phyloP scores from a whole-genome alignment of 1,140 invertebrate species.

The Gryllus bimaculatus region DNA sequence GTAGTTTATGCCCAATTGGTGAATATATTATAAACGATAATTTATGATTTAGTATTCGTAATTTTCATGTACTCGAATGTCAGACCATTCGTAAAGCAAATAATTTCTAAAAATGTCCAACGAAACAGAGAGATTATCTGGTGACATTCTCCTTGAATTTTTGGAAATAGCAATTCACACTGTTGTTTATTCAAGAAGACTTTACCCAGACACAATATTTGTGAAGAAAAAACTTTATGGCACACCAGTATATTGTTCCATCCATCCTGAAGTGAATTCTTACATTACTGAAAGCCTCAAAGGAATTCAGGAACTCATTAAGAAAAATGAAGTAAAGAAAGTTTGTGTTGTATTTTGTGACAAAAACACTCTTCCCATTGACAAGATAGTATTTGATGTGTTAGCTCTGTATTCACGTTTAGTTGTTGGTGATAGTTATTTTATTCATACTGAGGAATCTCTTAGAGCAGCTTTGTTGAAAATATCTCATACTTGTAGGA shows the following conservation, averaged over 20 bases:
- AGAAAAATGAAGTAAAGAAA: constrained; percentile 31
- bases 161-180: constrained; percentile 48
- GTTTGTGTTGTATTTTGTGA: constrained; percentile 39
- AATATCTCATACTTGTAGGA: constrained; percentile 36
- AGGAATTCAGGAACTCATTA: constrained; percentile 37
- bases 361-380: constrained; percentile 30
- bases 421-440: constrained; percentile 40
- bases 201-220: constrained; percentile 51
- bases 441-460: constrained; percentile 46
- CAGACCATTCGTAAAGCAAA: too few relatives aligned
- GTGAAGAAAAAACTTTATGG: constrained; percentile 46
- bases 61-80: too few relatives aligned
- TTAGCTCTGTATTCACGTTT: constrained; percentile 27
- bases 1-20: too few relatives aligned
- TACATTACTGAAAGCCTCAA: constrained; percentile 46
- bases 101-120: too few relatives aligned
- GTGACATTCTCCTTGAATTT: constrained; percentile 42
- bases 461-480: constrained; percentile 47
- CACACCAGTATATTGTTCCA: constrained; percentile 40
- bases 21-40: too few relatives aligned
- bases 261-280: constrained; percentile 48
- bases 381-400: constrained; percentile 48
- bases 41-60: too few relatives aligned
- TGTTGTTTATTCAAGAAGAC: constrained; percentile 42
- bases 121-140: background rate